Evolutionary conservation across 2,113 vertebrate species (phyloP), one percentile per base, ranked within the genome.

Genomic region (Hydrochoerus hydrochaeris): DNA sequence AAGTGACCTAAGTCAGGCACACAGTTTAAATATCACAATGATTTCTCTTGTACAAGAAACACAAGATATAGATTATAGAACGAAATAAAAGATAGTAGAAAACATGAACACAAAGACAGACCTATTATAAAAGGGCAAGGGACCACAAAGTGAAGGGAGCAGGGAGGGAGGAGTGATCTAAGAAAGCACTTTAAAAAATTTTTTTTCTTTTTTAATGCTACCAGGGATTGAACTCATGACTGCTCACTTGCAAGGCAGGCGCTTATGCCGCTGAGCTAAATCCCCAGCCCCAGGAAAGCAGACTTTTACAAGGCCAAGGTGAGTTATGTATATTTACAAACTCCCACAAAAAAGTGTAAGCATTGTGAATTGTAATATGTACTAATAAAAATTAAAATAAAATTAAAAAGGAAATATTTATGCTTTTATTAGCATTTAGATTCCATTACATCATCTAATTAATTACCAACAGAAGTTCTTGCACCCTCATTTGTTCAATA

Each of bases 291-390:
- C n/a, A n/a, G n/a, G n/a, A n/a, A 28, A 41, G 5, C 41, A 26
- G 5, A 2, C 7, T 5, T 2, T 28, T 4, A 28, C 26, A 46
- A 13, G 41, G 30, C 6, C 14, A 3, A 14, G 20, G 20, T 41
- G 38, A 41, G 20, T 22, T 41, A 7, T 4, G 10, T 26, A 26
- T 20, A 5, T 11, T 44, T 5, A 44, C 41, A 77, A 2, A 28
- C 11, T 9, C 73, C 24, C 44, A 26, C 41, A 44, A 28, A 46
- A 46, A 13, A 77, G 16, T 77, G 54, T 13, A 46, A 30, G 16
- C 1, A 77, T 26, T 7, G 7, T 77, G 26, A 2, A 46, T 26
- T 30, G 2, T 13, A 30, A 46, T 13, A 17, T 24, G 12, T 46
- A 30, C 44, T 49, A 46, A 77, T 46, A 30, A 75, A 75, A 16